Conservation (phyloP, 2,113 vertebrate species). For the Lutjanus erythropterus region DNA sequence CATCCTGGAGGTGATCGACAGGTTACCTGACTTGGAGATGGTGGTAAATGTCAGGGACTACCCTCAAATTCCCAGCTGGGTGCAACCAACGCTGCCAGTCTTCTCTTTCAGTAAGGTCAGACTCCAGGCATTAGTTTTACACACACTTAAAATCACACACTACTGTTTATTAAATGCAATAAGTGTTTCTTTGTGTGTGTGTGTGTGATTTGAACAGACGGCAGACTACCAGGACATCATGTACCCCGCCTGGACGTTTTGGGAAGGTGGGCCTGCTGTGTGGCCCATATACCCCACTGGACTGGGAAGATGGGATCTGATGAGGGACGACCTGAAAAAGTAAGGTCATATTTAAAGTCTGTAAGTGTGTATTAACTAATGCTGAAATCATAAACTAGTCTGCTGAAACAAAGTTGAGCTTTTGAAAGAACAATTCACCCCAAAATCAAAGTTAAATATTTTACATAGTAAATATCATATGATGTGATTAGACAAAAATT, state of each 20-base stretch:
- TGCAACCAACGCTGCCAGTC: slow-evolving; percentile 90
- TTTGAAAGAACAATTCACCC: too few relatives aligned
- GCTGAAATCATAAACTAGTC: background rate
- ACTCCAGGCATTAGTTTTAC: background rate
- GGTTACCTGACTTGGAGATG: slow-evolving; percentile 94
- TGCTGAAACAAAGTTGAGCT: background rate
- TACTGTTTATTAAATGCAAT: background rate
- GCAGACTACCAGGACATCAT: slow-evolving; percentile 95
- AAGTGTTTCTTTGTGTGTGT: background rate
- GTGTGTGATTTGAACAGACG: slow-evolving; percentile 83
- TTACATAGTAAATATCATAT: too few relatives aligned
- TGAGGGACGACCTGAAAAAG: slow-evolving; percentile 93
- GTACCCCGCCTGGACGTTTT: slow-evolving; percentile 99
- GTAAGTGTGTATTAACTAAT: background rate
- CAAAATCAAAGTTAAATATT: too few relatives aligned
- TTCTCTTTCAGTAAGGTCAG: slow-evolving; percentile 98
- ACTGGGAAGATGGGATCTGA: slow-evolving; percentile 97
- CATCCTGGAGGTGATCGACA: slow-evolving; percentile 89
- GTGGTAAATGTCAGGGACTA: slow-evolving; percentile 97
- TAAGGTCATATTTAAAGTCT: slow-evolving; percentile 58
- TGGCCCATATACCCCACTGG: slow-evolving; percentile 99
- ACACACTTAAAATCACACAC: background rate
- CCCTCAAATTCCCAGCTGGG: slow-evolving; percentile 93
- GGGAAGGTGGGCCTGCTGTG: slow-evolving; percentile 98
- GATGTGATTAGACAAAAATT: background rate